Evolutionary conservation across 2,797 vertebrate species (phyloP).

Genomic region (Xenops minutus): DNA sequence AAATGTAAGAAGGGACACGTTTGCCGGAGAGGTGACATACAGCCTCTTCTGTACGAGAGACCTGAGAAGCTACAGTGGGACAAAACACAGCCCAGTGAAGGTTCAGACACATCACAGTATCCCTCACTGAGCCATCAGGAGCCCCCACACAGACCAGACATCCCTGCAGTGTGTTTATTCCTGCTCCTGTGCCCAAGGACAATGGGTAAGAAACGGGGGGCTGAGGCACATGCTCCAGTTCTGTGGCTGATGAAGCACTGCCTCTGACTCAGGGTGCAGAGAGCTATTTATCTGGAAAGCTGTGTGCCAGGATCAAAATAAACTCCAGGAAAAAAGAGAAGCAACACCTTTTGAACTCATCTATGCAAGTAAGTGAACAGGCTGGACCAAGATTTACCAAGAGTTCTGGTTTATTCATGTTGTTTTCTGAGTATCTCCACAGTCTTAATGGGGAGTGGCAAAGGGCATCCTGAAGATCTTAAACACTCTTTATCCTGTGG

Average conservation of each 20-base stretch:
- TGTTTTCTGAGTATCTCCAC: background rate
- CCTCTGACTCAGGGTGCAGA: background rate
- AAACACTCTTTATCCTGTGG: conserved; percentile 20
- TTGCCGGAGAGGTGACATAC: too few species aligned
- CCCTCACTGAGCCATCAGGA: background rate
- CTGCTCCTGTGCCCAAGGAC: background rate
- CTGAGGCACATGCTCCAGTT: background rate
- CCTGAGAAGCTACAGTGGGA: background rate
- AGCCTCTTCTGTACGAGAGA: background rate
- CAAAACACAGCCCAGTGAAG: background rate
- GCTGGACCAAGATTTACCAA: background rate
- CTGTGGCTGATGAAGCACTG: background rate
- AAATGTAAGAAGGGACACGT: fast-evolving
- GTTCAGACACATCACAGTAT: background rate
- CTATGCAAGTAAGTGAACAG: background rate
- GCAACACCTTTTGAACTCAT: background rate
- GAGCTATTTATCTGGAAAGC: background rate
- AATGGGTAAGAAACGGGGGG: background rate
- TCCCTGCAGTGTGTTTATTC: background rate
- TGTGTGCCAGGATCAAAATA: background rate
- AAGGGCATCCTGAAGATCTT: conserved; percentile 53
- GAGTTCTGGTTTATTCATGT: conserved; percentile 21
- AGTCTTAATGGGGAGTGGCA: conserved; percentile 36
- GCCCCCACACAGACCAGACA: background rate
- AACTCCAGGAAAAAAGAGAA: background rate